phyloP scores from a whole-genome alignment of 2,888 invertebrate genomes.

The Noctua janthe region DNA sequence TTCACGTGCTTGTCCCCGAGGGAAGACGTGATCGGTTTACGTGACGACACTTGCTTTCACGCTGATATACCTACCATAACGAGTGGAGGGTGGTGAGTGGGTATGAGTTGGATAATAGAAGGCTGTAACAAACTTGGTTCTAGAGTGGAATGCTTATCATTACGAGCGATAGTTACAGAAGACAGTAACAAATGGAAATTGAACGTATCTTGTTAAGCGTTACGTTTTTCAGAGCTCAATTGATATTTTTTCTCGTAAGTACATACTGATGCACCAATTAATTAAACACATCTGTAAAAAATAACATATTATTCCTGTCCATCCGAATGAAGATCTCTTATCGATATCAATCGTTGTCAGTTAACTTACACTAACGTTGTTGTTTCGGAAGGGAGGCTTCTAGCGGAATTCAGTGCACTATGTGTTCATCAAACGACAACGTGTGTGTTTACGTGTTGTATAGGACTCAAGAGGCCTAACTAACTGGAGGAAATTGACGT shows the following conservation, averaged over 20 bases:
- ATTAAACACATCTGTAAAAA: background rate
- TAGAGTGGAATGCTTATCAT: no score
- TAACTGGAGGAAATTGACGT: background rate
- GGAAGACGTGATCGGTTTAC: no score
- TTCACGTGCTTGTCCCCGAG: no score
- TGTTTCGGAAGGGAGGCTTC: background rate
- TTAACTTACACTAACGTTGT: background rate
- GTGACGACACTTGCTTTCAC: background rate
- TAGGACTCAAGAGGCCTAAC: background rate
- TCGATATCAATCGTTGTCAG: background rate
- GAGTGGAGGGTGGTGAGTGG: background rate
- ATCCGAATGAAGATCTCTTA: no score
- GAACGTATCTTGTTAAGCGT: no score
- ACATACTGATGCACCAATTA: no score
- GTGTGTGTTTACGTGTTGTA: background rate
- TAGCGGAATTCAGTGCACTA: background rate
- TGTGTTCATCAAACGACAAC: background rate
- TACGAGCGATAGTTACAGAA: no score
- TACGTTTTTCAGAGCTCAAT: no score
- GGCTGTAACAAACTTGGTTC: no score
- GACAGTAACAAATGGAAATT: no score
- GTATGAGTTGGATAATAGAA: background rate
- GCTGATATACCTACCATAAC: conserved; percentile 6
- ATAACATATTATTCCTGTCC: background rate
- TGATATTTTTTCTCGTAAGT: no score